Base-by-base conservation (phyloP, 2,797 vertebrate species). In the Sebastiscus tertius region DNA sequence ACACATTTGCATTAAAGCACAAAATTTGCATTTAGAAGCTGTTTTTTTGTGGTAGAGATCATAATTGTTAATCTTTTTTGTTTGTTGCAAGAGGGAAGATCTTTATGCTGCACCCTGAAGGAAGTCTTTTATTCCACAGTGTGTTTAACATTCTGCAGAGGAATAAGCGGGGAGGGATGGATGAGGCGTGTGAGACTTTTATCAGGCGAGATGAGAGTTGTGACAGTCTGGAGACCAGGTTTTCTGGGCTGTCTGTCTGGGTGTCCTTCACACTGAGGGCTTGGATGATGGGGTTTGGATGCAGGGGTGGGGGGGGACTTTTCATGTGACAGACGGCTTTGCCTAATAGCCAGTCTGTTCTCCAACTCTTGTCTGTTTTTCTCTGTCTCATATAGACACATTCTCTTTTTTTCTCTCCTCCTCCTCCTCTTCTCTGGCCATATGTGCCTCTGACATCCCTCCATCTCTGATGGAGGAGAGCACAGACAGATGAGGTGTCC, bases 261-360 rank as follows among this genome's bases (percentile, higher is more conserved):
- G 82, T 91, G 93, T 94, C 91, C 92, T 94, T 94, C 91, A 92
- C 85, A 90, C 77, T 83, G 69, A 90, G 65, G 66, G 77, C 80
- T 90, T 85, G 82, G 89, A 92, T 92, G 88, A 90, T 64, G 75
- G 82, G 74, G 66, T 55, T 79, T 86, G 77, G 84, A 88, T 77
- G 61, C 33, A 85, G 65, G 54, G 85, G 60, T 8, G 27, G 78
- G 77, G 24, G 77, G 80, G 79, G 66, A 68, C 82, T 65, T 79
- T 85, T 93, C 79, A 79, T 81, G 77, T 90, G 88, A 92, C 92
- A 94, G 91, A 93, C 91, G 93, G 92, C 87, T 90, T 87, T 85
- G 85, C 86, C 92, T 93, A 91, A 94, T 93, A 90, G 87, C 89
- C 90, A 77, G 86, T 87, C 92, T 94, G 92, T 92, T 92, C 85